Evolutionary conservation across 1,140 invertebrate genomes (phyloP).

Genomic region (Drosophila equinoxialis): DNA sequence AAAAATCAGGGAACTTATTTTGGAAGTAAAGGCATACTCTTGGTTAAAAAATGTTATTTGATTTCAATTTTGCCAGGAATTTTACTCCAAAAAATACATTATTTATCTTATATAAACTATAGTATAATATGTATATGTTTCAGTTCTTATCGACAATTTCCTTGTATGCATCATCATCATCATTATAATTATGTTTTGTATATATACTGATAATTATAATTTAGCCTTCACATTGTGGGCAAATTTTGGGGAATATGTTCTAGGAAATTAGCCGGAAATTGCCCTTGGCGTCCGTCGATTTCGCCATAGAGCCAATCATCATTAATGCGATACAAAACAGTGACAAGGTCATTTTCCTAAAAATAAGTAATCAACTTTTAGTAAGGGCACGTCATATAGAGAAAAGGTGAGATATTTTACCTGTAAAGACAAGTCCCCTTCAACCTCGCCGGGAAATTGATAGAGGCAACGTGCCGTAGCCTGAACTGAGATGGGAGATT

Average conservation of each 20-base stretch:
- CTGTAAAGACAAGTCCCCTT: conserved; percentile 86
- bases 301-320: conserved; percentile 93
- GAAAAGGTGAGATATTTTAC: conserved; percentile 67
- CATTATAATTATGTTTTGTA: too few species aligned
- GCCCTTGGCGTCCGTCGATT: conserved; percentile 87
- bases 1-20: conserved; percentile 35
- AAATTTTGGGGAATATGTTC: conserved; percentile 84
- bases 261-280: conserved; percentile 93
- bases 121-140: conserved; percentile 57
- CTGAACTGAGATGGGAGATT: conserved; percentile 7
- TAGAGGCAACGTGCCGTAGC: conserved; percentile 85
- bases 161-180: conserved; percentile 16
- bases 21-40: conserved; percentile 19
- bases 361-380: not conserved
- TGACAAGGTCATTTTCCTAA: conserved; percentile 86
- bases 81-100: conserved; percentile 53
- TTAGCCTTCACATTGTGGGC: conserved; percentile 59
- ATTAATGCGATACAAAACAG: conserved; percentile 88
- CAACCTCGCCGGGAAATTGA: conserved; percentile 86
- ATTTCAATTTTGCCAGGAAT: conserved; percentile 36
- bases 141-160: conserved; percentile 63
- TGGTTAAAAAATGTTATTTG: conserved; percentile 4
- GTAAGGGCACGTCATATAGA: not conserved
- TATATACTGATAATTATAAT: conserved; percentile 33
- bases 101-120: conserved; percentile 23